These are phyloP conservation scores for Tachyglossus aculeatus DNA, from an alignment of 2,797 vertebrate species.

Conservation along the genomic window DNA sequence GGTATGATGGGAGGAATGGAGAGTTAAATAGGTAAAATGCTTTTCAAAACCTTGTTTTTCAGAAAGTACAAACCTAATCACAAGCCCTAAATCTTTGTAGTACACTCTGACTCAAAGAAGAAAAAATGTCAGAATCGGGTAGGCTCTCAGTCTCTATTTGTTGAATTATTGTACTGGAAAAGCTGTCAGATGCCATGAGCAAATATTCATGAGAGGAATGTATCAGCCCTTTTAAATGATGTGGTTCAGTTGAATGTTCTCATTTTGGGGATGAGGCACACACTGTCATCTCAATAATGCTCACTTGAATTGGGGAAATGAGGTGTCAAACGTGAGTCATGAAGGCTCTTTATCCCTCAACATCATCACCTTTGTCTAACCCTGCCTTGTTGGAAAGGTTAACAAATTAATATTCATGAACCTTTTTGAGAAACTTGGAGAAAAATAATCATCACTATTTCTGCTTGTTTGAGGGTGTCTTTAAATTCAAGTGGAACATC, in stretches of 20 bases:
- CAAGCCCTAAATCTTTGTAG: not conserved
- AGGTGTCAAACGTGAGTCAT: not conserved
- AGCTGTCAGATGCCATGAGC: no score
- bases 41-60: not conserved
- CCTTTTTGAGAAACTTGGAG: not conserved
- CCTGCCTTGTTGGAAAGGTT: not conserved
- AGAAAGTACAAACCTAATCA: slow-evolving; percentile 5
- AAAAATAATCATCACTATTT: not conserved
- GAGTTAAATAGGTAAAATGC: not conserved
- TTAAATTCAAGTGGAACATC: not conserved
- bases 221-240: no score
- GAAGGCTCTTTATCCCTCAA: not conserved
- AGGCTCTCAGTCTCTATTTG: not conserved
- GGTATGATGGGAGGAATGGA: not conserved
- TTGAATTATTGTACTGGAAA: not conserved
- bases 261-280: not conserved
- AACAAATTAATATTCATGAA: not conserved
- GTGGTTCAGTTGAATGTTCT: no score
- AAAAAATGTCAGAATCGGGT: not conserved
- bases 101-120: not conserved
- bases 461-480: not conserved
- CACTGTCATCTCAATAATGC: not conserved
- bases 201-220: no score
- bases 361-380: no score
- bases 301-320: not conserved